phyloP scores from a whole-genome alignment of 2,113 vertebrate genomes.

The Cyprinus carpio region DNA sequence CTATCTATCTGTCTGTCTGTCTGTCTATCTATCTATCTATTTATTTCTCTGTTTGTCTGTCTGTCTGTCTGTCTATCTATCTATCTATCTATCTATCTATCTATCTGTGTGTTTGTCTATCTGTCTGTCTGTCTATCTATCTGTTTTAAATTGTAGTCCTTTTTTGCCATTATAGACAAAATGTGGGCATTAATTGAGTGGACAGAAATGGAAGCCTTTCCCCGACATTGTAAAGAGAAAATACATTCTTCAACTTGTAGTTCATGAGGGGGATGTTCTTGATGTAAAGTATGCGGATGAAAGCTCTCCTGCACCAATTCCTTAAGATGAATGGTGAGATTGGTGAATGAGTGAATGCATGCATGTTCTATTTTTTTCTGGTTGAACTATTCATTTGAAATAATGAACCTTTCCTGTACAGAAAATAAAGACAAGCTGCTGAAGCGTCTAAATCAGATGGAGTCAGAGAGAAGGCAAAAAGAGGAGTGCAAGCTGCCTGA shows the following conservation, averaged over 20 bases:
- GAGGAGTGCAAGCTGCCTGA: not conserved
- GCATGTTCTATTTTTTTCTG: not conserved
- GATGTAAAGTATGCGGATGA: not conserved
- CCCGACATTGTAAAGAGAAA: no score
- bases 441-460: not conserved
- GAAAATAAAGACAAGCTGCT: constrained; percentile 7
- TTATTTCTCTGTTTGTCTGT: no score
- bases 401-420: not conserved
- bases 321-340: not conserved
- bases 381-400: not conserved
- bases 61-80: not conserved
- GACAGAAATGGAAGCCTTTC: not conserved
- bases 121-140: not conserved
- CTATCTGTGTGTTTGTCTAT: not conserved
- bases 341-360: not conserved
- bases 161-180: not conserved
- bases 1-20: no score
- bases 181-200: constrained; percentile 12
- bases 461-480: not conserved
- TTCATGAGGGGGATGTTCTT: not conserved
- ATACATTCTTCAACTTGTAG: not conserved
- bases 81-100: no score
- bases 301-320: not conserved
- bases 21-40: no score
- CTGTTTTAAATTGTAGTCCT: no score